Evolutionary conservation across 2,888 invertebrate genomes (phyloP).

Genomic region (Melipona bicolor): DNA sequence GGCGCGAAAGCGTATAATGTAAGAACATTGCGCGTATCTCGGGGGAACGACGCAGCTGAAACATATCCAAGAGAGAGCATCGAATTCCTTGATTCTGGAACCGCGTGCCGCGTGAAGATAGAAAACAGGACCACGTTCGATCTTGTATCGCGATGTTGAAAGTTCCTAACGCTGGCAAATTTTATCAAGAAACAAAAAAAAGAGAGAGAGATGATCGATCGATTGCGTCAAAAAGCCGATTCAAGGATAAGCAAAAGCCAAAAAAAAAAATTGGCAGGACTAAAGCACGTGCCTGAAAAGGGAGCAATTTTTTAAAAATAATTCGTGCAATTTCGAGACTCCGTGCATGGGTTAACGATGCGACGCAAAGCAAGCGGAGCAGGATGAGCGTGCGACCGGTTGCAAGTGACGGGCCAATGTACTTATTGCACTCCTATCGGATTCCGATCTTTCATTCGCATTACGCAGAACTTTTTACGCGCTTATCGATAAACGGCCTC

Average conservation of each 20-base stretch:
- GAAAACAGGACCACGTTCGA: no score
- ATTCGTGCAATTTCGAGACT: slow-evolving; percentile 31
- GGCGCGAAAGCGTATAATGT: background rate
- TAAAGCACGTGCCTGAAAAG: slow-evolving; percentile 4
- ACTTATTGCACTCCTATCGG: slow-evolving; percentile 40
- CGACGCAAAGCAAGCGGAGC: background rate
- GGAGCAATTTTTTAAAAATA: slow-evolving; percentile 35
- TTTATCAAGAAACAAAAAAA: no score
- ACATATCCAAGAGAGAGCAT: background rate
- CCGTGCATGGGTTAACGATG: background rate
- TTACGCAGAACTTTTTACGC: slow-evolving; percentile 46
- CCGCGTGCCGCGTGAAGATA: background rate
- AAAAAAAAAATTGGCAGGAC: background rate
- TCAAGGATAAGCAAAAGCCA: background rate
- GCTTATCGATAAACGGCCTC: slow-evolving; percentile 31
- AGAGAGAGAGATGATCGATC: no score
- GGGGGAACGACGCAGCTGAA: background rate
- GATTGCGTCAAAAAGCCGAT: background rate
- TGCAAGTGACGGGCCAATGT: slow-evolving; percentile 51
- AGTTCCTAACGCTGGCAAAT: no score
- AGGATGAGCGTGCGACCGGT: slow-evolving; percentile 43
- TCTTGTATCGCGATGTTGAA: no score
- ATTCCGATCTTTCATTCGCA: slow-evolving; percentile 54
- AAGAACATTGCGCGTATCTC: background rate
- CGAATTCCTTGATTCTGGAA: background rate